A percentile compares a stretch with the other conserved stretches of the same genome.
Conservation (phyloP, 2,888 invertebrate genomes). For the Empis livida region DNA sequence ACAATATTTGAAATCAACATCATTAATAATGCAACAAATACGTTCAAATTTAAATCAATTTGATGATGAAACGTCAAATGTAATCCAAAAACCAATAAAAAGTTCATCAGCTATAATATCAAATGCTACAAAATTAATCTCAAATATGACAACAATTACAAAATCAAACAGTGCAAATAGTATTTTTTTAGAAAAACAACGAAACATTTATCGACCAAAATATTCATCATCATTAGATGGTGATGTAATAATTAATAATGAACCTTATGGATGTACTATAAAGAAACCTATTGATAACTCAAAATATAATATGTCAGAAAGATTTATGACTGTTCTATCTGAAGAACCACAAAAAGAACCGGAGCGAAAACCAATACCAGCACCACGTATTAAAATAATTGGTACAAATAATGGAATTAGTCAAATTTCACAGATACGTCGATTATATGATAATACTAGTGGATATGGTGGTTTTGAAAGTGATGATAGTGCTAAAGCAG, state of each 20-base stretch:
- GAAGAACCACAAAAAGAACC: background rate
- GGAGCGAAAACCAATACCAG: constrained; percentile 20
- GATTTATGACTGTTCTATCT: no score
- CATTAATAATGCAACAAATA: constrained; percentile 34
- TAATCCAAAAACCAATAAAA: background rate
- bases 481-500: constrained; percentile 38
- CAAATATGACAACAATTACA: constrained; percentile 9
- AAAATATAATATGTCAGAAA: background rate
- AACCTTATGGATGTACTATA: background rate
- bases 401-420: constrained; percentile 26
- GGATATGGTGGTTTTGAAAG: constrained; percentile 38
- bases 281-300: background rate
- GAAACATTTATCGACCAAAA: constrained; percentile 8
- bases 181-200: constrained; percentile 5
- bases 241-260: constrained; percentile 12
- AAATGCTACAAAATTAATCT: constrained; percentile 10
- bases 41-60: constrained; percentile 20
- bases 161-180: constrained; percentile 13
- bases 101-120: constrained; percentile 17
- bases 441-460: constrained; percentile 30
- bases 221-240: constrained; percentile 15
- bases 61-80: no score
- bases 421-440: constrained; percentile 26
- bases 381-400: constrained; percentile 28
- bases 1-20: constrained; percentile 33